Percentiles rank a stretch among this genome's conserved stretches.
phyloP scores from a whole-genome alignment of 53 echinoderm and acorn worm genomes.

The Echinometra lucunter region DNA sequence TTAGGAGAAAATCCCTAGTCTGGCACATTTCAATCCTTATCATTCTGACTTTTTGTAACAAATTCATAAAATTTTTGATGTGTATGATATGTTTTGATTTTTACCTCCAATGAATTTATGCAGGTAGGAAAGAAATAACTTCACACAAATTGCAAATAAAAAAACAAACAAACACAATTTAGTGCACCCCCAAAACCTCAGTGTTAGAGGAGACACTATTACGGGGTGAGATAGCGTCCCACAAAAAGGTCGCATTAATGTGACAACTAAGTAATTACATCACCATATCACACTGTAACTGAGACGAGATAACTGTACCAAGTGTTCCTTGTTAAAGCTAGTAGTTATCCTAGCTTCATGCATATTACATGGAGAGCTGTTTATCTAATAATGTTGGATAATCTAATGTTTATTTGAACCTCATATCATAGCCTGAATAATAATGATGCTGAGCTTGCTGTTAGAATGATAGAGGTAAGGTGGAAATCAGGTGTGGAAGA shows the following conservation, averaged over 20 bases:
- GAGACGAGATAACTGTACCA: background rate
- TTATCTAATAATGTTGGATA: background rate
- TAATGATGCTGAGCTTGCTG: background rate
- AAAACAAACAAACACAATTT: background rate
- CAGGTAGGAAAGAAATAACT: background rate
- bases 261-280: constrained; percentile 26
- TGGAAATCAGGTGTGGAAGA: background rate
- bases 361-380: too few species aligned
- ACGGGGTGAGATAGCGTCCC: background rate
- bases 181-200: background rate
- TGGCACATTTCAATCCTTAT: too few species aligned
- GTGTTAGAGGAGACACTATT: background rate
- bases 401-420: background rate
- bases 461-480: background rate
- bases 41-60: too few species aligned
- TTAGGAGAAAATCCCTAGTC: too few species aligned
- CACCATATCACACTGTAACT: background rate
- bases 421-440: background rate
- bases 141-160: background rate
- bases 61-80: background rate
- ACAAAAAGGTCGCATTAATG: background rate
- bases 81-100: background rate
- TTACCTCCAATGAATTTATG: background rate
- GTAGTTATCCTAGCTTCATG: background rate
- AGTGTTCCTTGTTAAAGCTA: background rate